Conservation (phyloP, 2,797 vertebrate genomes). For the Helicolenus hilgendorfi region DNA sequence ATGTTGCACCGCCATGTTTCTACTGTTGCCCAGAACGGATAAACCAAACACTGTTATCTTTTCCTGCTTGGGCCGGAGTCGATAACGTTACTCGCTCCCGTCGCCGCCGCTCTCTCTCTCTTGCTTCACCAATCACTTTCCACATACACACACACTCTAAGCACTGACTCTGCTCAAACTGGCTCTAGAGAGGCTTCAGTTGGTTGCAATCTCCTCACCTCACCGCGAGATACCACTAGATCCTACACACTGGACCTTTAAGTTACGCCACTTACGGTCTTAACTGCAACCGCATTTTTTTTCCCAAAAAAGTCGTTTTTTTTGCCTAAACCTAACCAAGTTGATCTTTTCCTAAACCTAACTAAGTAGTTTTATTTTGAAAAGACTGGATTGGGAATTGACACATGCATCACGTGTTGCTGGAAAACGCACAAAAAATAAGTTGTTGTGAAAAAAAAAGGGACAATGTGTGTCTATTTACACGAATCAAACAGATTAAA, state of each 20-base stretch:
- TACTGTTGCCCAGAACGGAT: background rate
- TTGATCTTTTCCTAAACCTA: no score
- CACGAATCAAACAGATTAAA: no score
- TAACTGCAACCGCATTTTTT: background rate
- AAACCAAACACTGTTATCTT: background rate
- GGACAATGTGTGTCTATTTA: no score
- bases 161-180: no score
- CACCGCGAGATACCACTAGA: accelerated
- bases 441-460: background rate
- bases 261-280: accelerated
- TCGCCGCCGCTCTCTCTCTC: background rate
- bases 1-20: background rate
- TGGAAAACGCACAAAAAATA: background rate
- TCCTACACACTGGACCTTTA: no score
- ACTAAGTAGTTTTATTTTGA: background rate
- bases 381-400: background rate
- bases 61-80: background rate
- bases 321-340: no score
- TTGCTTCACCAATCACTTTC: background rate
- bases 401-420: background rate
- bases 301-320: background rate
- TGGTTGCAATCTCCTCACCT: no score
- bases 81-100: accelerated
- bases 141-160: background rate
- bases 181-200: background rate